Conservation (phyloP, 2,113 vertebrate species). For the Grammomys surdaster region DNA sequence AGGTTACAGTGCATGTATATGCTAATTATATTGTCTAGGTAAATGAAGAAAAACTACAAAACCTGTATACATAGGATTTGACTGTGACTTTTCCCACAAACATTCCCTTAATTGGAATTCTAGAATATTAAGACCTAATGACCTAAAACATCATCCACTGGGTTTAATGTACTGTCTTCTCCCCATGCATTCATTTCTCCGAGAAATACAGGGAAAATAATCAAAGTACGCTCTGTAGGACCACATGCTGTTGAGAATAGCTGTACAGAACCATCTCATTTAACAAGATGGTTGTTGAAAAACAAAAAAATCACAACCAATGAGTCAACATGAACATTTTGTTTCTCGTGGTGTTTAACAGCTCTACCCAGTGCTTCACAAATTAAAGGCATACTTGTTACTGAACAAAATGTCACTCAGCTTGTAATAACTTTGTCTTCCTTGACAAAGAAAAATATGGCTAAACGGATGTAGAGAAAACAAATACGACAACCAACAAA, state of each 20-base stretch:
- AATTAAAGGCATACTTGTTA: constrained; percentile 12
- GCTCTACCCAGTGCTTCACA: background rate
- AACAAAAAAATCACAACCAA: constrained; percentile 29
- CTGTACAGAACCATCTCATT: background rate
- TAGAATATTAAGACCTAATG: constrained; percentile 44
- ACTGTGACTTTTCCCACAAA: constrained; percentile 37
- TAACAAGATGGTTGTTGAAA: background rate
- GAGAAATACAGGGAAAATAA: constrained; percentile 36
- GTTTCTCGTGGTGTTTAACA: constrained; percentile 17
- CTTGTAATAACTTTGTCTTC: background rate
- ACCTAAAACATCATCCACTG: background rate
- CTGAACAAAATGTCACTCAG: constrained; percentile 26
- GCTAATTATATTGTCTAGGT: background rate
- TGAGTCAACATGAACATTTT: constrained; percentile 30
- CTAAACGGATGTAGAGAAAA: background rate
- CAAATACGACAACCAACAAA: background rate
- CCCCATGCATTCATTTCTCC: background rate
- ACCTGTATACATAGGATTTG: background rate
- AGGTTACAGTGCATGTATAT: background rate
- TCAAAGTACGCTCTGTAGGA: background rate
- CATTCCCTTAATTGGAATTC: constrained; percentile 2
- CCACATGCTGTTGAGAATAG: background rate
- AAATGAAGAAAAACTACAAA: background rate
- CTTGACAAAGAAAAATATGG: constrained; percentile 32
- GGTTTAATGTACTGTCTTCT: background rate